A percentile compares a stretch with the other conserved stretches of the same genome.
phyloP scores from a whole-genome alignment of 1,140 invertebrate genomes.

The Triops cancriformis region DNA sequence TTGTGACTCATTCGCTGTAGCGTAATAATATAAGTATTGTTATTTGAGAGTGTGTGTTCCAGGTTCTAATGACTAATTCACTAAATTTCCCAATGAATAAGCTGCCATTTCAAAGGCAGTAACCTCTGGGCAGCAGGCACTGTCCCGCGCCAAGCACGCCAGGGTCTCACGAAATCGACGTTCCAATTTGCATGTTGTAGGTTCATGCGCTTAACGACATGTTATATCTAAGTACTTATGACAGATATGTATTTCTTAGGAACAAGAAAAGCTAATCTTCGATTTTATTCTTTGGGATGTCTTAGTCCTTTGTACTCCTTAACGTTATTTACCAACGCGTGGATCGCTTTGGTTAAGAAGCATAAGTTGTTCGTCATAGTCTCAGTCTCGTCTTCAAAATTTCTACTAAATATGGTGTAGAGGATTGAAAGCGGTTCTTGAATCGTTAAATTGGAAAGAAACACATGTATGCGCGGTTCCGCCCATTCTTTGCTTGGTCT shows the following conservation, averaged over 20 bases:
- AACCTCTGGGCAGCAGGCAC: conserved; percentile 76
- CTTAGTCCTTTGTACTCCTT: conserved; percentile 54
- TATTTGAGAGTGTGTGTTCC: too few relatives aligned
- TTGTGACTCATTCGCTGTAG: too few relatives aligned
- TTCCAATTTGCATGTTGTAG: conserved; percentile 76
- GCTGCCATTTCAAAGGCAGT: too few relatives aligned
- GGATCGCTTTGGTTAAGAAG: conserved; percentile 67
- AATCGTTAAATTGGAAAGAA: background rate
- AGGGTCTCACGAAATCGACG: conserved; percentile 65
- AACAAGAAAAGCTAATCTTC: conserved; percentile 49
- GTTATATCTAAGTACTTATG: background rate
- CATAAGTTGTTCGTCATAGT: conserved; percentile 61
- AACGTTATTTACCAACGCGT: conserved; percentile 59
- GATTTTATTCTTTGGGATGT: conserved; percentile 61
- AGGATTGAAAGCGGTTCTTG: conserved; percentile 36
- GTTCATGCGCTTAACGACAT: conserved; percentile 35
- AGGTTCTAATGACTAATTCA: too few relatives aligned
- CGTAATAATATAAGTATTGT: too few relatives aligned
- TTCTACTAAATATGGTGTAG: conserved; percentile 72
- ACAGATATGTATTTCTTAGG: conserved; percentile 36
- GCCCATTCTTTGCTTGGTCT: background rate
- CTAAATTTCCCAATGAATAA: too few relatives aligned
- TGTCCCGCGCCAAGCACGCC: conserved; percentile 69
- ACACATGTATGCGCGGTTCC: background rate
- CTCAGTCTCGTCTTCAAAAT: conserved; percentile 62